Conservation (phyloP, 1,140 invertebrate genomes). For the Agraylea sexmaculata region DNA sequence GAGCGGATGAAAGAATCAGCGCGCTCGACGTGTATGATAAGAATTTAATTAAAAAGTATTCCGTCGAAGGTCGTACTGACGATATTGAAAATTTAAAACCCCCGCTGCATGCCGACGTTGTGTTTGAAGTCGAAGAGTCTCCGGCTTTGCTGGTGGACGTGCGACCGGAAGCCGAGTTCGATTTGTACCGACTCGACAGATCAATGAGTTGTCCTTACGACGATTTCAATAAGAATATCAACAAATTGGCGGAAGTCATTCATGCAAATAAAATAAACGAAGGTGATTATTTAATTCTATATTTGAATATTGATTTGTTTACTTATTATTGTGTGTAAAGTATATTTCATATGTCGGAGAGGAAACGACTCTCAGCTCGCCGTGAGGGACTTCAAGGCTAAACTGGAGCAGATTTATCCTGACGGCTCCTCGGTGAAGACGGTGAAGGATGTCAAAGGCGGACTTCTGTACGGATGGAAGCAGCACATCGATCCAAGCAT, state of each 20-base stretch:
- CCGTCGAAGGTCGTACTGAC: neutral
- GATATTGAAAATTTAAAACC: neutral
- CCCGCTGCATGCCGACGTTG: neutral
- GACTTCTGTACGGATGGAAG: too few species aligned
- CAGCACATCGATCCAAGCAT: too few species aligned
- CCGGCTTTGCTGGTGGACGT: conserved; percentile 16
- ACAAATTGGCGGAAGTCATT: conserved; percentile 8
- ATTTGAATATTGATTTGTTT: conserved; percentile 1
- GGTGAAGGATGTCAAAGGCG: too few species aligned
- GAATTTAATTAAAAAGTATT: conserved; percentile 9
- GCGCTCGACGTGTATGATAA: too few species aligned
- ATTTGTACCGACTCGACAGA: conserved; percentile 16
- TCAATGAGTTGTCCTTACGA: conserved; percentile 13
- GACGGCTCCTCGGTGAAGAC: too few species aligned
- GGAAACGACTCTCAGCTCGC: conserved; percentile 20
- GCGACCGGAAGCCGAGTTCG: conserved; percentile 15
- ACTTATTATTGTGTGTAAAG: conserved; percentile 9
- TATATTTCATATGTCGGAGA: conserved; percentile 18
- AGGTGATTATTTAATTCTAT: conserved; percentile 8
- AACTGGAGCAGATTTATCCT: too few species aligned
- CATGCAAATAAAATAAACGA: conserved; percentile 12
- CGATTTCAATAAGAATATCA: conserved; percentile 5
- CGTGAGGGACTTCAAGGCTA: conserved; percentile 6
- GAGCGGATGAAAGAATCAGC: conserved; percentile 11
- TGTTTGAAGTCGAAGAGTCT: too few species aligned